A percentile compares a stretch with the other conserved stretches of the same genome.
Conservation (phyloP, 1,140 invertebrate genomes). For the Sycophila sp. region DNA sequence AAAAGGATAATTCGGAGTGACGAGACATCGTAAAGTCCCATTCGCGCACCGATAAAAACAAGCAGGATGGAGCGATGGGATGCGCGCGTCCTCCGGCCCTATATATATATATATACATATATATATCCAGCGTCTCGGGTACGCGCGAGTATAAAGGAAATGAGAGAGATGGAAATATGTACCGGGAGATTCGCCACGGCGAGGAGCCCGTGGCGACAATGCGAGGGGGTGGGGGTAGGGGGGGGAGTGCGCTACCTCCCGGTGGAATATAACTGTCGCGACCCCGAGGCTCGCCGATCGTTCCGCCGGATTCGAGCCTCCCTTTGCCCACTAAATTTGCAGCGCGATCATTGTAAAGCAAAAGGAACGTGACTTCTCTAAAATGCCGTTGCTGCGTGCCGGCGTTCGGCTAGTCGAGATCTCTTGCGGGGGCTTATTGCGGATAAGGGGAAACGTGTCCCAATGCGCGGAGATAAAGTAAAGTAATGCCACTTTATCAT, state of each 20-base stretch:
- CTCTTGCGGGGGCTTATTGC: background rate
- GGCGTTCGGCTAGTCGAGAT: too few species aligned
- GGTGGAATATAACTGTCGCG: too few species aligned
- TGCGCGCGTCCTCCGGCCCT: background rate
- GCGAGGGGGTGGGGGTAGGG: too few species aligned
- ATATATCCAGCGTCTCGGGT: too few species aligned
- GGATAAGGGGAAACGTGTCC: background rate
- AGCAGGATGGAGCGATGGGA: conserved; percentile 23
- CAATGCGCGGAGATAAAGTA: too few species aligned
- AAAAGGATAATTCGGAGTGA: conserved; percentile 43
- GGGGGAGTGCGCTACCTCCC: too few species aligned
- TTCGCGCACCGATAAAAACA: conserved; percentile 45
- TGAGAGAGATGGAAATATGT: conserved; percentile 29
- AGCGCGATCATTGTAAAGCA: conserved; percentile 45
- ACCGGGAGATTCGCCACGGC: conserved; percentile 32
- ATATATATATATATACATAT: conserved; percentile 13
- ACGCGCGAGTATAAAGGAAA: too few species aligned
- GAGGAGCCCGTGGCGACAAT: too few species aligned
- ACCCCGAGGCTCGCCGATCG: conserved; percentile 44
- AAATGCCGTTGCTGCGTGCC: background rate
- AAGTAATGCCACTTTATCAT: too few species aligned
- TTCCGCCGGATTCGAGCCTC: background rate
- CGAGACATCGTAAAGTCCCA: conserved; percentile 45
- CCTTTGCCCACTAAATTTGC: conserved; percentile 41
- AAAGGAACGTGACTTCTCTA: conserved; percentile 41